phyloP scores from a whole-genome alignment of 2,888 invertebrate species.

The Strigamia crassipes region DNA sequence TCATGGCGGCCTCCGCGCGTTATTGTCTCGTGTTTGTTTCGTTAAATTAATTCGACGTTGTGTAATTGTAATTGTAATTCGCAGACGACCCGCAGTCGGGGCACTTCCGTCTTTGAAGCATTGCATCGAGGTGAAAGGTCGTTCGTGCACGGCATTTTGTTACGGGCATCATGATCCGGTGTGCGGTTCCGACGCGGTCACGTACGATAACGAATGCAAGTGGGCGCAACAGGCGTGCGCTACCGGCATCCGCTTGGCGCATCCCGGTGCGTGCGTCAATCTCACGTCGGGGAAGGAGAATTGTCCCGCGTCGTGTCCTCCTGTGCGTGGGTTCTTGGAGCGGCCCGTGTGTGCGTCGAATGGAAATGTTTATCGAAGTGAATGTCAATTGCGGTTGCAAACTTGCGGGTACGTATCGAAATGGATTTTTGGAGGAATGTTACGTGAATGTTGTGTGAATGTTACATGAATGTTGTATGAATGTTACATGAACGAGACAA shows the following conservation, averaged over 20 bases:
- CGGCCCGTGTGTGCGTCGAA: constrained; percentile 91
- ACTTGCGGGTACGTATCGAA: constrained; percentile 86
- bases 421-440: too few species aligned
- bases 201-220: constrained; percentile 81
- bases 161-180: constrained; percentile 71
- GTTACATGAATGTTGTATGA: too few species aligned
- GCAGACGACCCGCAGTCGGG: background rate
- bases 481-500: too few species aligned
- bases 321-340: constrained; percentile 44
- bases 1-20: too few species aligned
- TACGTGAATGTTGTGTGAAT: too few species aligned
- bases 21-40: background rate
- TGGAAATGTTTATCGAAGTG: constrained; percentile 88
- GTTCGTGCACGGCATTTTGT: constrained; percentile 44
- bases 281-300: constrained; percentile 79
- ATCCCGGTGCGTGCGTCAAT: constrained; percentile 69
- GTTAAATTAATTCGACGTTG: background rate
- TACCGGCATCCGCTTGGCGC: constrained; percentile 66
- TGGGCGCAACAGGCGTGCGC: constrained; percentile 78
- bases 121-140: constrained; percentile 24
- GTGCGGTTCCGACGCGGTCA: constrained; percentile 84
- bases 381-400: constrained; percentile 88
- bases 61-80: background rate
- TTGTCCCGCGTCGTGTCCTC: constrained; percentile 78
- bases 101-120: constrained; percentile 15